Evolutionary conservation across 2,113 vertebrate genomes (phyloP), one percentile per base, ranked within the genome.

Genomic region (Odontophorus gujanensis): DNA sequence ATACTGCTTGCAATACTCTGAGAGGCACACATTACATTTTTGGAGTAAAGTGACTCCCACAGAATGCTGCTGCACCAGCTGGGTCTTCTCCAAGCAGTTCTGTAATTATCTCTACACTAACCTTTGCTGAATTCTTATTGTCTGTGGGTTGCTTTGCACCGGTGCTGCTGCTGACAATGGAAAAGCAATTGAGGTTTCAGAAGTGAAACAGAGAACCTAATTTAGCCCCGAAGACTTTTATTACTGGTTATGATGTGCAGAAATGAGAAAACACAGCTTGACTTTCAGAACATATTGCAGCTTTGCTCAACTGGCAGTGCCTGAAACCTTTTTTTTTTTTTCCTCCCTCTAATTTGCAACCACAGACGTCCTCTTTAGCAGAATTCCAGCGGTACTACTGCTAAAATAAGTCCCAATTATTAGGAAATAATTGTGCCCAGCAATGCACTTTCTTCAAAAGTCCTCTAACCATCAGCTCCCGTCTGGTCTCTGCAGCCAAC

Each of bases 191-290:
- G 59, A 78, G 32, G 17, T 36, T 95, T 68, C 80, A 83, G 47
- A 65, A 85, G 45, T 57, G 72, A 93, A 94, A 82, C 38, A 63
- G 40, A 32, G 20, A 92, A 83, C 34, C 78, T 87, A 82, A 83
- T 88, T 93, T 76, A 93, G 61, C 34, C 80, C 53, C 47, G 20
- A 75, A 93, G 89, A 90, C 77, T 84, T 90, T 75, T 58, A 66
- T 51, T 77, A 53, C 30, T 59, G 17, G 57, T 78, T 75, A 73
- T 48, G 50, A 83, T 62, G 48, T 75, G 45, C 75, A 84, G 90
- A 91, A 92, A 92, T 75, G 89, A 93, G 91, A 91, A 89, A 85
- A 72, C 77, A 68, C 80, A 93, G 85, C 82, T 93, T 91, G 85
- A 90, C 72, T 89, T 90, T 42, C 16, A 72, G 55, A 95, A 83